These are phyloP conservation scores for Psilopogon haemacephalus DNA, from an alignment of 2,113 vertebrate genomes.

Conservation along the genomic window DNA sequence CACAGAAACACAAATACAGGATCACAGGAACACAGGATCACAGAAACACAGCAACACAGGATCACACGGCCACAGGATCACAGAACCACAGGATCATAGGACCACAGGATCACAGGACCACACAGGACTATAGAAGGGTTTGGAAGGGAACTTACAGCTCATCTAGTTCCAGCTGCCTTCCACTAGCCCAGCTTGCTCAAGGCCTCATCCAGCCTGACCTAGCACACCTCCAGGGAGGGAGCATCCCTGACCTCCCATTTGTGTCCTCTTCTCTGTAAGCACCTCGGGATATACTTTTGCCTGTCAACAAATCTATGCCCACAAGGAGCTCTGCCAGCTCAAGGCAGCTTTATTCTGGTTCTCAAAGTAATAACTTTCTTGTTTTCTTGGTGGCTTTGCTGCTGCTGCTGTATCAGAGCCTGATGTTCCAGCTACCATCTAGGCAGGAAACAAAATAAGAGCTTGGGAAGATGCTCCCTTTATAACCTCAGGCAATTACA, in stretches of 20 bases:
- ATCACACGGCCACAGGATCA: too few species aligned
- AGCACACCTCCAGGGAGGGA: too few species aligned
- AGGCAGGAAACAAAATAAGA: background rate
- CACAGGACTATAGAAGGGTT: too few species aligned
- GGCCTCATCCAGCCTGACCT: too few species aligned
- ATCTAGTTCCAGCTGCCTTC: too few species aligned
- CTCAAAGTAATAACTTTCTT: background rate
- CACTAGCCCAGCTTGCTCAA: too few species aligned
- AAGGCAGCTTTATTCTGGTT: background rate
- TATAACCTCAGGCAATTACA: background rate
- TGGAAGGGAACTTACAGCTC: too few species aligned
- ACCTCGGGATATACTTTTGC: background rate
- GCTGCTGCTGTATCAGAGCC: background rate
- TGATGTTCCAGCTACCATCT: background rate
- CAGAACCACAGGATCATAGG: too few species aligned
- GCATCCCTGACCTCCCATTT: background rate
- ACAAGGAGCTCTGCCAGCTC: background rate
- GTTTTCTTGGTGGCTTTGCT: background rate
- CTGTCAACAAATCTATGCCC: background rate
- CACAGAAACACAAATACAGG: too few species aligned
- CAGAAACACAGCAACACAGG: too few species aligned
- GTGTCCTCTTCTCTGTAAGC: accelerated
- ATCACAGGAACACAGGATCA: too few species aligned
- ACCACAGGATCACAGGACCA: too few species aligned
- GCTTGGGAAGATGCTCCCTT: accelerated